Evolutionary conservation across 2,888 invertebrate species (phyloP).

Genomic region (Luffia ferchaultella): DNA sequence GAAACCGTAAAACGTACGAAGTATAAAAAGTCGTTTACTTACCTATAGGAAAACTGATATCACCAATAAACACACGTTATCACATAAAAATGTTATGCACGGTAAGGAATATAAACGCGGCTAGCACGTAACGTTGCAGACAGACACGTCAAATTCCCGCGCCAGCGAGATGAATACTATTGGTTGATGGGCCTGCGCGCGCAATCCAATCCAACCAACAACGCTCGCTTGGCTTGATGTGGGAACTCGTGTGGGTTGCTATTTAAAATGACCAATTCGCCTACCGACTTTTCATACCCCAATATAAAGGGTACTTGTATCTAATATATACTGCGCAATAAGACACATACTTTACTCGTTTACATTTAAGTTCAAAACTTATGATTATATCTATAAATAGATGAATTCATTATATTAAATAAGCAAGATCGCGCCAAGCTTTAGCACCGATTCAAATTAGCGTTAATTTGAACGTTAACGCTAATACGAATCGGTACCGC

Average conservation of each 20-base stretch:
- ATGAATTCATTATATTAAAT: too few species aligned
- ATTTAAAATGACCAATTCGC: neutral
- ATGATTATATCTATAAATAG: too few species aligned
- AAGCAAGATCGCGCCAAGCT: too few species aligned
- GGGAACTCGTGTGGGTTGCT: neutral
- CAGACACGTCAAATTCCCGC: neutral
- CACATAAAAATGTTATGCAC: neutral
- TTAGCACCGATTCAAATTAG: too few species aligned
- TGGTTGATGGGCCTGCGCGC: neutral
- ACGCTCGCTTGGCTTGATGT: neutral
- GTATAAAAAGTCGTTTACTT: too few species aligned
- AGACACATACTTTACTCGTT: too few species aligned
- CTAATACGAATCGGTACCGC: too few species aligned
- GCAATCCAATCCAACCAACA: too few species aligned
- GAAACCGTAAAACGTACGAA: too few species aligned
- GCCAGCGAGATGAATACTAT: neutral
- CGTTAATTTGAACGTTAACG: too few species aligned
- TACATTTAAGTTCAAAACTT: too few species aligned
- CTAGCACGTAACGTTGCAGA: neutral
- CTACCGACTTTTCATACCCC: neutral
- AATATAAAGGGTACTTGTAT: slow-evolving; percentile 2
- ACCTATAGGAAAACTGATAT: neutral
- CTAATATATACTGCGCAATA: too few species aligned
- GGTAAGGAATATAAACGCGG: neutral
- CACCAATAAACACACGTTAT: neutral